Evolutionary conservation across 2,797 vertebrate species (phyloP).

Genomic region (Epinephelus coioides): DNA sequence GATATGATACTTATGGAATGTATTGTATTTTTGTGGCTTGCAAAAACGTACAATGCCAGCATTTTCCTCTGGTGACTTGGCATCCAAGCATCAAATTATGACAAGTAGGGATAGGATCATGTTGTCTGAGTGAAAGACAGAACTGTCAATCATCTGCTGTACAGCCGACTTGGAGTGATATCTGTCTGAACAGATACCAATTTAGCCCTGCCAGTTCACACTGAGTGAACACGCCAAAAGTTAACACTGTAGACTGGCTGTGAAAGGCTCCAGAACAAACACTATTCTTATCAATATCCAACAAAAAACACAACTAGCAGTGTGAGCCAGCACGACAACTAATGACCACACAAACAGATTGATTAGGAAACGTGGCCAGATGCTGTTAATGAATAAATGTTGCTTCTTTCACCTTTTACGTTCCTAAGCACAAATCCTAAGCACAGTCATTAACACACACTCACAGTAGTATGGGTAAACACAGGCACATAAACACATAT

Average conservation of each 20-base stretch:
- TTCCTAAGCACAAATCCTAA: constrained; percentile 7
- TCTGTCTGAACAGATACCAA: background rate
- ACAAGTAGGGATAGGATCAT: too few relatives aligned
- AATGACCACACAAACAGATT: constrained; percentile 25
- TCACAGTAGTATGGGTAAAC: background rate
- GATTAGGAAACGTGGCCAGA: constrained; percentile 22
- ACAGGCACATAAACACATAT: background rate
- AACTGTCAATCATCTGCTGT: constrained; percentile 1
- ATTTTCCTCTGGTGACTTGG: too few relatives aligned
- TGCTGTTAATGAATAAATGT: constrained; percentile 39
- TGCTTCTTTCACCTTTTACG: constrained; percentile 29
- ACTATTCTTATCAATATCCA: background rate
- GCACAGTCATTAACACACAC: constrained; percentile 13
- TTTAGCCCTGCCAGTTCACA: background rate
- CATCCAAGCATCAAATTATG: too few relatives aligned
- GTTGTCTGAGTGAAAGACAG: background rate
- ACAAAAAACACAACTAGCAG: constrained; percentile 5
- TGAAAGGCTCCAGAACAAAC: background rate
- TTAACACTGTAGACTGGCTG: background rate
- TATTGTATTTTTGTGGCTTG: too few relatives aligned
- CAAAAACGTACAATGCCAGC: too few relatives aligned
- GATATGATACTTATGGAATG: too few relatives aligned
- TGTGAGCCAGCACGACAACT: background rate
- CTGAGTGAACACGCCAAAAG: background rate
- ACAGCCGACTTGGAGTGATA: background rate